phyloP scores from a whole-genome alignment of 2,888 invertebrate genomes.

The Coleophora flavipennella region DNA sequence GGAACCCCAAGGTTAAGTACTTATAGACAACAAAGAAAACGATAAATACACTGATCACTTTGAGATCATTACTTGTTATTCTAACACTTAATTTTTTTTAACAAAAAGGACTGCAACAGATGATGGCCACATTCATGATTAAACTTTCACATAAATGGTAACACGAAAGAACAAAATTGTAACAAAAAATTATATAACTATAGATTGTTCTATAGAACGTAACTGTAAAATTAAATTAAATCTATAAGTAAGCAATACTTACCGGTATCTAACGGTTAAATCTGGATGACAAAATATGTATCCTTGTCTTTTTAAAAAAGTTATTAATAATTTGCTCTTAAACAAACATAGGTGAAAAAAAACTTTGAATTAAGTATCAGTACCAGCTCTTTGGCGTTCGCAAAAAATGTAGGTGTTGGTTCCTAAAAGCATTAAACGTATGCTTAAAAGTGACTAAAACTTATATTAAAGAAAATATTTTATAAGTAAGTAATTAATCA shows the following conservation, averaged over 20 bases:
- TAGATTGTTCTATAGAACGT: constrained; percentile 26
- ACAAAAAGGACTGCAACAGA: constrained; percentile 45
- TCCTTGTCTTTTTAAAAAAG: constrained; percentile 2
- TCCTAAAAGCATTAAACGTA: constrained; percentile 51
- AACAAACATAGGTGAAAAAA: constrained; percentile 5
- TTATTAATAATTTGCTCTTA: constrained; percentile 9
- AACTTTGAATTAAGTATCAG: constrained; percentile 12
- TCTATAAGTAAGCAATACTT: constrained; percentile 27
- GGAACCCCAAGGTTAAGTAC: constrained; percentile 48
- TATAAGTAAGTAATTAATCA: constrained; percentile 42
- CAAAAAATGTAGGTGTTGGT: constrained; percentile 42
- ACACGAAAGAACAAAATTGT: constrained; percentile 46
- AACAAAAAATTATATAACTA: constrained; percentile 36
- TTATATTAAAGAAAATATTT: constrained; percentile 45
- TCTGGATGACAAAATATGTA: constrained; percentile 9
- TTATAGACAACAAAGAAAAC: constrained; percentile 60
- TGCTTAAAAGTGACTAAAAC: constrained; percentile 58
- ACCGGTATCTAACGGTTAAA: constrained; percentile 15
- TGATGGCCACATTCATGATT: constrained; percentile 54
- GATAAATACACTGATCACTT: constrained; percentile 70
- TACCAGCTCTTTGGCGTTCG: constrained; percentile 56
- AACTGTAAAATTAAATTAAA: constrained; percentile 25
- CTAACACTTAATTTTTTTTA: constrained; percentile 56
- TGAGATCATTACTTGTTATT: constrained; percentile 63
- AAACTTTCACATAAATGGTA: constrained; percentile 43